Evolutionary conservation across 2,113 vertebrate genomes (phyloP).

Genomic region (Chroicocephalus ridibundus): DNA sequence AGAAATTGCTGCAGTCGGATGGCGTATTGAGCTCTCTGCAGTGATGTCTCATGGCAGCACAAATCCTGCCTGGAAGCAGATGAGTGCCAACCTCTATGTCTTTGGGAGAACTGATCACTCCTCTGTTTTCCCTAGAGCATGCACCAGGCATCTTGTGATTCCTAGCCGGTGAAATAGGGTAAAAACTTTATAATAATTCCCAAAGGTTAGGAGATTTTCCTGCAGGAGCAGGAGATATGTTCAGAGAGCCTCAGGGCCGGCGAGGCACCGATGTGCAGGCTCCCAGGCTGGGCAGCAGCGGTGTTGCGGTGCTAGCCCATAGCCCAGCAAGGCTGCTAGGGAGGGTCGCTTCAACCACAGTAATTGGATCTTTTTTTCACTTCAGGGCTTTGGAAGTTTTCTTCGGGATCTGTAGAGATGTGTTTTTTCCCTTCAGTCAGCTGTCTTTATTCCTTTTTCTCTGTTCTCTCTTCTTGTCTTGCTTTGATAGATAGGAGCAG

Average conservation of each 20-base stretch:
- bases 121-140: background rate
- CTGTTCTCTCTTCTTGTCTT: background rate
- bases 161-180: background rate
- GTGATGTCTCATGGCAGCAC: background rate
- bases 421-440: slow-evolving; percentile 8
- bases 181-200: background rate
- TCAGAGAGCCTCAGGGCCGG: background rate
- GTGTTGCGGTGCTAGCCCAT: background rate
- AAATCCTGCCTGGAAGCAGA: background rate
- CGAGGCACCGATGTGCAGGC: fast-evolving
- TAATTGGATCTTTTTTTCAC: background rate
- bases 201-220: background rate
- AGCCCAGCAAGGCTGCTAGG: background rate
- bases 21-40: background rate
- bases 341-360: background rate
- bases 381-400: background rate
- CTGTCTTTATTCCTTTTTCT: slow-evolving; percentile 37
- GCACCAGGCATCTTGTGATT: background rate
- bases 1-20: background rate
- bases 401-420: background rate
- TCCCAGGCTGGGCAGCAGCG: background rate
- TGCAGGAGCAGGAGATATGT: background rate
- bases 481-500: background rate
- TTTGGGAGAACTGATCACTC: background rate
- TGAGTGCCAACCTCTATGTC: background rate